Percentiles rank a stretch among this genome's conserved stretches.
These are phyloP conservation scores for Fopius arisanus DNA, from an alignment of 1,140 invertebrate genomes.

Conservation along the genomic window DNA sequence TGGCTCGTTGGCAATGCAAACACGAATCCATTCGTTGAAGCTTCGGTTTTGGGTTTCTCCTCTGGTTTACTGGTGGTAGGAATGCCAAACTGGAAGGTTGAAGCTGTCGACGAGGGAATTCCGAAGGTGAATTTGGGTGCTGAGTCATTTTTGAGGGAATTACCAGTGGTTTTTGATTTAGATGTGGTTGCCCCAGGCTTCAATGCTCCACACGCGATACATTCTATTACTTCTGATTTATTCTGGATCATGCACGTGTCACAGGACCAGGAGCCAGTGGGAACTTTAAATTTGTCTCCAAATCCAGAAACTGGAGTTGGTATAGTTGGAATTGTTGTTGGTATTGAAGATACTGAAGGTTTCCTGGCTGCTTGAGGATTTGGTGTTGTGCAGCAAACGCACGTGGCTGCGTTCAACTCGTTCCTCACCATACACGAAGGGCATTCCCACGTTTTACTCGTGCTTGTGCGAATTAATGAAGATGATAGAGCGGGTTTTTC, in stretches of 20 bases:
- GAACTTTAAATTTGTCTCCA: conserved; percentile 62
- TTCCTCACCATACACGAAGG: conserved; percentile 66
- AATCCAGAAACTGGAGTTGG: conserved; percentile 48
- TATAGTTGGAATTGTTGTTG: background rate
- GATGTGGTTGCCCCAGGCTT: conserved; percentile 56
- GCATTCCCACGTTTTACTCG: conserved; percentile 65
- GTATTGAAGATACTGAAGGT: background rate
- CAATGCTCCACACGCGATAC: conserved; percentile 66
- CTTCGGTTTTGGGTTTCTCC: conserved; percentile 34
- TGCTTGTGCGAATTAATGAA: conserved; percentile 39
- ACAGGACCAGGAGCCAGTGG: conserved; percentile 69
- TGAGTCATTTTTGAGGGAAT: conserved; percentile 27
- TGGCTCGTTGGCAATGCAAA: conserved; percentile 28
- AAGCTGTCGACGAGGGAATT: conserved; percentile 5
- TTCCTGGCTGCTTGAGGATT: conserved; percentile 18
- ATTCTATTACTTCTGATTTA: conserved; percentile 63
- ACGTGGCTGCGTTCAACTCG: conserved; percentile 51
- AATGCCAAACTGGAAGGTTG: conserved; percentile 51
- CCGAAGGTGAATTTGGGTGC: background rate
- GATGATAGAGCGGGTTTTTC: conserved; percentile 53
- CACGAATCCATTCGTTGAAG: conserved; percentile 57
- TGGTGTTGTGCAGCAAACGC: conserved; percentile 28
- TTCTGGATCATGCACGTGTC: conserved; percentile 70
- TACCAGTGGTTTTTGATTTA: conserved; percentile 30
- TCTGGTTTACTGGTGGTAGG: conserved; percentile 16